A percentile compares a stretch with the other conserved stretches of the same genome.
These are phyloP conservation scores for Diachasma alloeum DNA, from an alignment of 1,140 invertebrate genomes.

Conservation along the genomic window DNA sequence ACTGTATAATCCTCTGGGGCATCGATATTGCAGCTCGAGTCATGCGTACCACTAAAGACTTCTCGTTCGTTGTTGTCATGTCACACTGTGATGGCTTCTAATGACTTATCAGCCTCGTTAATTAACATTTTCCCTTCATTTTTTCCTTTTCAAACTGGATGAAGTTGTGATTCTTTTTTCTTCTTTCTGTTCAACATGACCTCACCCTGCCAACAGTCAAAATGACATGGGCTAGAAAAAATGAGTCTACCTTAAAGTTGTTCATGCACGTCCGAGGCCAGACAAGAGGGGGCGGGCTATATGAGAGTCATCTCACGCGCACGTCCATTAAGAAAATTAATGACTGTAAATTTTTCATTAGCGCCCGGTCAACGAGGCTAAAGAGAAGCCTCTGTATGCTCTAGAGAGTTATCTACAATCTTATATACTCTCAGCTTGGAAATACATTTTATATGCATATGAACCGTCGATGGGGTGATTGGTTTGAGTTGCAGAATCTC, in stretches of 20 bases:
- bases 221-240: background rate
- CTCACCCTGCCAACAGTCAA: background rate
- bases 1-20: background rate
- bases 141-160: conserved; percentile 1
- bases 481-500: background rate
- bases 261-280: background rate
- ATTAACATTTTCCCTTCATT: conserved; percentile 52
- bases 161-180: background rate
- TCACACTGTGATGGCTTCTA: conserved; percentile 41
- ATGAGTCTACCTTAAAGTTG: background rate
- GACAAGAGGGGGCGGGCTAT: conserved; percentile 5
- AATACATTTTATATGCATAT: background rate
- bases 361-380: background rate
- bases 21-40: conserved; percentile 26
- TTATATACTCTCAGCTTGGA: background rate
- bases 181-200: background rate
- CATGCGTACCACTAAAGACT: conserved; percentile 29
- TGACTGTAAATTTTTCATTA: conserved; percentile 18
- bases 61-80: background rate
- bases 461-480: background rate
- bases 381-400: background rate
- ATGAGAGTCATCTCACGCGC: background rate
- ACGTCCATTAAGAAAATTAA: conserved; percentile 22
- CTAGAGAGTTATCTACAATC: background rate
- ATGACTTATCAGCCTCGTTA: conserved; percentile 60